These are phyloP conservation scores for Ursus arctos DNA, from an alignment of 2,113 vertebrate genomes.

Conservation along the genomic window DNA sequence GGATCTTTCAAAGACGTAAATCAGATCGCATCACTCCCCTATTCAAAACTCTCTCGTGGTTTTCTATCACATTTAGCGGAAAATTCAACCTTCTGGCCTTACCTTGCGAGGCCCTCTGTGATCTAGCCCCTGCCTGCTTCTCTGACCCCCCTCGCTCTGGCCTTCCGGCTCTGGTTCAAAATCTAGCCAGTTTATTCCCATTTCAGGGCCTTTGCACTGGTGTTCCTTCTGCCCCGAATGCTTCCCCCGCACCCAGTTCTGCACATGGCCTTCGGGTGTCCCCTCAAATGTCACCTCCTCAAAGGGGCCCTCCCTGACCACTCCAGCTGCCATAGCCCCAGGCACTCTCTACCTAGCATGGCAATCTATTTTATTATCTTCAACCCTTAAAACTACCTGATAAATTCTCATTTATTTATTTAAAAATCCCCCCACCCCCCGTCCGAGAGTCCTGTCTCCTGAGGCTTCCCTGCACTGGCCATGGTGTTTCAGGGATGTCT, in stretches of 20 bases:
- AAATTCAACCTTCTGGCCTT: not conserved
- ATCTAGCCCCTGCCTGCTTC: not conserved
- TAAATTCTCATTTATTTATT: constrained; percentile 5
- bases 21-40: not conserved
- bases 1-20: constrained; percentile 15
- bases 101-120: not conserved
- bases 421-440: not conserved
- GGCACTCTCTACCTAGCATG: not conserved
- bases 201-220: not conserved
- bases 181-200: not conserved
- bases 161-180: not conserved
- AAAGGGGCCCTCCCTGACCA: not conserved
- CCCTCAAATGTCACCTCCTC: not conserved
- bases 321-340: not conserved
- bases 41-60: not conserved
- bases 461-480: not conserved
- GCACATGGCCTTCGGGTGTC: not conserved
- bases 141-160: not conserved
- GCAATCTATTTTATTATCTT: not conserved
- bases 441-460: not conserved
- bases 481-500: not conserved
- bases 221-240: not conserved
- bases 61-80: constrained; percentile 13
- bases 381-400: not conserved
- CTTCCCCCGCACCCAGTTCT: not conserved